Base-by-base conservation (phyloP, 2,797 vertebrate species). In the Mus spretus region DNA sequence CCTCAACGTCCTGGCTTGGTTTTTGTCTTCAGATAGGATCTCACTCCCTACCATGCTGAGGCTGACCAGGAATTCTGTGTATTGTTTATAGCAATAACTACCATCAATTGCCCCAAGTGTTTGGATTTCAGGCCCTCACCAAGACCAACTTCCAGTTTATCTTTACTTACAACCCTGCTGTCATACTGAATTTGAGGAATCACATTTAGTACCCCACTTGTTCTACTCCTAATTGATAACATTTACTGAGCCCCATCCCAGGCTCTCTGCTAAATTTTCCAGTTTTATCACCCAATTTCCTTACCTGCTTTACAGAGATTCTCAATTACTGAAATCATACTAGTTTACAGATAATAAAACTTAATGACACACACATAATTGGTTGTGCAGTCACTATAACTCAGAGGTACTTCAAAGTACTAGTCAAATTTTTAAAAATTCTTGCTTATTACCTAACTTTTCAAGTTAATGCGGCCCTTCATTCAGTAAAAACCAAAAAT, bases 371-470 rank as follows among this genome's bases (percentile, higher is more conserved):
- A 91, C 6, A 84, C 3, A 12, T 17, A 80, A 80, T 5, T 79
- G 79, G 65, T 61, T 86, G 6, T 92, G 37, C 34, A 4, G 47
- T 89, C 67, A 77, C 47, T 65, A 1, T 28, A 96, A 92, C 65
- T 94, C 17, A 88, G 22, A 94, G 26, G 28, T 63, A 86, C 31
- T 63, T 95, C 37, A 92, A 94, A 90, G 53, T 47, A 93, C 37
- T 81, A 9, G 47, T 26, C 82, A 55, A 63, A 83, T 63, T 75
- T 95, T 95, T 22, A 61, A 88, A 96, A 94, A 85, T 59, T 82
- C 77, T 83, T 90, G n/a, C 9, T 96, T 90, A 92, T 61, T 93
- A 91, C 4, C 20, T 6, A 93, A 67, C 12, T 90, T 94, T 95
- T 65, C 40, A 34, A 93, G 75, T 57, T 37, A 95, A 93, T 6